phyloP scores from a whole-genome alignment of 2,888 invertebrate species.

The Acanthosepion lycidas region DNA sequence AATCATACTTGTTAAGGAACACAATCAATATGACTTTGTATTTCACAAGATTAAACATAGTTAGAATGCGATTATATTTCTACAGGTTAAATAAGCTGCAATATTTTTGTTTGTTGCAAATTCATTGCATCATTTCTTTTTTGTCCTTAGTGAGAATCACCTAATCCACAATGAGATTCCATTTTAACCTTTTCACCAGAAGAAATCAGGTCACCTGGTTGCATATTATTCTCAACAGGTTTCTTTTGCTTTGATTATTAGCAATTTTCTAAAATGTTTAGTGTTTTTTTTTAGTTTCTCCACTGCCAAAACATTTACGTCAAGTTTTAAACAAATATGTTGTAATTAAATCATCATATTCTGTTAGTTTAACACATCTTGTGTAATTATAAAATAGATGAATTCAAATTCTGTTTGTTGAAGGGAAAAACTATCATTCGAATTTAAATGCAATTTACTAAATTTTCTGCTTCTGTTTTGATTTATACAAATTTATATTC shows the following conservation, averaged over 20 bases:
- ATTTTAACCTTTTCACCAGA: background rate
- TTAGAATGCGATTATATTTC: background rate
- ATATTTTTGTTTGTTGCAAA: background rate
- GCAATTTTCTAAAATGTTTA: background rate
- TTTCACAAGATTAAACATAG: background rate
- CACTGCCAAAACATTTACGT: background rate
- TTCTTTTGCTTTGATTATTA: background rate
- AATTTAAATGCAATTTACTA: no score
- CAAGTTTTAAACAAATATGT: background rate
- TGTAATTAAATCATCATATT: background rate
- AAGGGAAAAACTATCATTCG: no score
- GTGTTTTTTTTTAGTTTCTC: background rate
- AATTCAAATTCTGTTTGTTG: no score
- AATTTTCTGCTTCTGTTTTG: no score
- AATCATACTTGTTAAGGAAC: background rate
- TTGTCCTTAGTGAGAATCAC: background rate
- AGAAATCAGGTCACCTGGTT: background rate
- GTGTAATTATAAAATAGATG: no score
- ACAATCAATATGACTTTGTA: background rate
- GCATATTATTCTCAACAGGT: background rate
- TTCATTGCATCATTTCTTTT: background rate
- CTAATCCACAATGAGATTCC: background rate
- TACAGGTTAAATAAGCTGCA: background rate
- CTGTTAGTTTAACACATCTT: background rate
- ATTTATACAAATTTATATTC: no score